Conservation (phyloP, 64 coral and sea anemone genomes). For the Actinia tenebrosa region DNA sequence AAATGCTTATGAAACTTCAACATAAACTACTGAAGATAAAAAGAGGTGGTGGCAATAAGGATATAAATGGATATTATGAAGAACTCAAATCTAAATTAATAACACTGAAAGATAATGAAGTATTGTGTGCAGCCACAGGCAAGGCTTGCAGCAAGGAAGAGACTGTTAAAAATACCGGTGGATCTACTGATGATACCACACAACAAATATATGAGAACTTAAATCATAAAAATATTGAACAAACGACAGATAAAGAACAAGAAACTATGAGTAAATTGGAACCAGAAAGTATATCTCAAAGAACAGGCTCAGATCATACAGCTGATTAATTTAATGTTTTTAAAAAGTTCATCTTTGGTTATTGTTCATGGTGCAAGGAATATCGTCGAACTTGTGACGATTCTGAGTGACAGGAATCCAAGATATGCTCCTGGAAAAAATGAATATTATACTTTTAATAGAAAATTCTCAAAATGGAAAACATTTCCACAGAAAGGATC, state of each 20-base stretch:
- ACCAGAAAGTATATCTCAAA: neutral
- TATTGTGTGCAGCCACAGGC: slow-evolving; percentile 11
- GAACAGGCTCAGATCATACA: neutral
- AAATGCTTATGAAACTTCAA: slow-evolving; percentile 11
- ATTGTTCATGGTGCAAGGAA: neutral
- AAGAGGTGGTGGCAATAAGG: neutral
- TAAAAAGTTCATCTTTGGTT: neutral
- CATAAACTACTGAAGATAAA: neutral
- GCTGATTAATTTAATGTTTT: neutral
- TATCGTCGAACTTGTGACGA: too few relatives aligned
- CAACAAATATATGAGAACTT: neutral
- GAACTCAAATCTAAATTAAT: slow-evolving; percentile 1
- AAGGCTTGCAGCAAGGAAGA: neutral
- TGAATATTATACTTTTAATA: too few relatives aligned
- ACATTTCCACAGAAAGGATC: too few relatives aligned
- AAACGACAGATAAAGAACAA: neutral
- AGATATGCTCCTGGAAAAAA: too few relatives aligned
- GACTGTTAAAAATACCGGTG: neutral
- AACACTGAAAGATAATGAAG: neutral
- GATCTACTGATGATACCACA: neutral
- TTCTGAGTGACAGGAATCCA: too few relatives aligned
- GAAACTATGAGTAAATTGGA: neutral
- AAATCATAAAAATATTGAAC: neutral
- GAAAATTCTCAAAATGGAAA: too few relatives aligned
- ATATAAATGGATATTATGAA: slow-evolving; percentile 6